Evolutionary conservation across 2,113 vertebrate species (phyloP), one percentile per base, ranked within the genome.

Genomic region (Tachuris rubrigastra): DNA sequence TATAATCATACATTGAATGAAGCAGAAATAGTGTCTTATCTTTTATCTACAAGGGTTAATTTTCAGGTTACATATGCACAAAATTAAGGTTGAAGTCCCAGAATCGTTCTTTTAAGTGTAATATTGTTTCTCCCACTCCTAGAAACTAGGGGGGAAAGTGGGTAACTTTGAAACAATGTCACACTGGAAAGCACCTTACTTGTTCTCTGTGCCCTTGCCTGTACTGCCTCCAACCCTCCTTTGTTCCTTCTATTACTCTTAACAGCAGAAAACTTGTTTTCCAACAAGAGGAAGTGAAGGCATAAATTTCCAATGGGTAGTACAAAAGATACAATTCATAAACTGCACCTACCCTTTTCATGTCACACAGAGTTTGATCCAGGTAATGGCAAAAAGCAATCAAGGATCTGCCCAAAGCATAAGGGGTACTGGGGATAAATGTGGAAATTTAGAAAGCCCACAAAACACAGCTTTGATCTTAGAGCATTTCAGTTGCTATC

Each of bases 371-470:
- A 55, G 12, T 68, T 90, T 73, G 55, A 87, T 79, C 39, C 46
- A 66, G 30, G 8, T 75, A 47, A 41, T n/a, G 47, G 33, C 12
- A 42, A 55, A 93, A 94, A 93, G 24, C 30, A 80, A 42, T 41
- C 24, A 22, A 87, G 35, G 24, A 14, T 35, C 58, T 68, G 24
- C 42, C 50, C n/a, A n/a, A 87, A 49, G 42, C 58, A 44, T 19
- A 1, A 0, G 9, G 15, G 20, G 10, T 58, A 27, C 27, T 87
- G 60, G 0, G 0, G 33, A 59, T 50, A 74, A 56, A n/a, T 53
- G 28, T 3, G 7, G 35, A 90, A 22, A 85, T 46, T 55, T 13
- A 83, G 56, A 65, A 90, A 89, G 22, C 25, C 18, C 16, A 31
- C 18, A 68, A 52, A 62, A 47, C 39, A 53, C 33, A 82, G 14